Conservation (phyloP, 37 sponge, comb jelly and placozoan species). For the Crambe crambe region DNA sequence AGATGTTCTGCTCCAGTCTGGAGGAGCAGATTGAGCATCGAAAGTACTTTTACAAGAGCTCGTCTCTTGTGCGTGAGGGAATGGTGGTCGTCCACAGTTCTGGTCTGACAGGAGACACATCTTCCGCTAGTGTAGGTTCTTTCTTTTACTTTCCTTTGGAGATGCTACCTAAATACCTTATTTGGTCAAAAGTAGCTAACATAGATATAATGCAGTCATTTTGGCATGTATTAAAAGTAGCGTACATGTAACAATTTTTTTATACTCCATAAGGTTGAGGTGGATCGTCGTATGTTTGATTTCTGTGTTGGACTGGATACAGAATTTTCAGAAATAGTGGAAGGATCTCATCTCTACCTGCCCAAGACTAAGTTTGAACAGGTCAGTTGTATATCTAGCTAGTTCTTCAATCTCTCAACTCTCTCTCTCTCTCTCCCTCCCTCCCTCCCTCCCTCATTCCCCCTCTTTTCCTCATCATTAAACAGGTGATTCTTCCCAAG, state of each 20-base stretch:
- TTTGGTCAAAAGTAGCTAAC: too few species aligned
- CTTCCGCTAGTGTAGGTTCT: slow-evolving; percentile 52
- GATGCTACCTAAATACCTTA: too few species aligned
- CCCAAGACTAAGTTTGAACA: slow-evolving; percentile 84
- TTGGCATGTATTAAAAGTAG: neutral
- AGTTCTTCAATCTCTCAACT: too few species aligned
- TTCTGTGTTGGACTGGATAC: slow-evolving; percentile 92
- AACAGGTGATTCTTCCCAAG: slow-evolving; percentile 72
- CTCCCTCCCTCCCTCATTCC: neutral
- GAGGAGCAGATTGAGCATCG: slow-evolving; percentile 74
- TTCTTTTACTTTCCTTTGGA: too few species aligned
- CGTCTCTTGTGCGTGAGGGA: slow-evolving; percentile 67
- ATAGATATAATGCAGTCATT: too few species aligned
- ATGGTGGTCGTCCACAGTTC: slow-evolving; percentile 70
- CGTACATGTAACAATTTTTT: too few species aligned
- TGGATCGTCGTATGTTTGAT: slow-evolving; percentile 87
- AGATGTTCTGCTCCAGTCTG: slow-evolving; percentile 61
- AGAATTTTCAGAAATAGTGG: slow-evolving; percentile 88
- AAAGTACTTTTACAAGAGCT: slow-evolving; percentile 78
- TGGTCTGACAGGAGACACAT: slow-evolving; percentile 75
- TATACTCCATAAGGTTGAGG: slow-evolving; percentile 46
- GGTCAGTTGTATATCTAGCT: too few species aligned
- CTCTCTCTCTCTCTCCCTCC: too few species aligned
- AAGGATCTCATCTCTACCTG: slow-evolving; percentile 84
- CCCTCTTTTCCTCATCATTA: neutral